Base-by-base conservation (phyloP, 2,797 vertebrate genomes). In the Melanotaenia pygmaea region DNA sequence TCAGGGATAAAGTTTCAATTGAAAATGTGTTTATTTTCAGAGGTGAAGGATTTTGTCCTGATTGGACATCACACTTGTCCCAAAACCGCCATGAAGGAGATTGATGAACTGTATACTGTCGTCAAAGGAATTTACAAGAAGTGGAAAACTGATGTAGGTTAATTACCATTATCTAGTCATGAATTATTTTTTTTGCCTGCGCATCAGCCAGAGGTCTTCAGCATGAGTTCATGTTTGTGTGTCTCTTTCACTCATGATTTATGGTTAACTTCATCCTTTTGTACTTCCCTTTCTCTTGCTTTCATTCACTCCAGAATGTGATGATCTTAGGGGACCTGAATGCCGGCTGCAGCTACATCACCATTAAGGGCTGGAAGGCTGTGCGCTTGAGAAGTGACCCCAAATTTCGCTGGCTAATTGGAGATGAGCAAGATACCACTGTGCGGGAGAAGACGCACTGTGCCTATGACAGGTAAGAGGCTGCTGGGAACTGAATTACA, bases 281-380 rank as follows among this genome's bases (percentile, higher is more conserved):
- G 2, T 34, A 73, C 59, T 74, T 53, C 60, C 61, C 7, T 57
- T 64, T 34, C 68, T 28, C 57, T 74, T 80, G 34, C 22, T 72
- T 57, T 69, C 34, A 5, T 47, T 67, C 59, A 3, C 51, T n/a
- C 26, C 70, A 96, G 96, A 95, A 94, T n/a, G 86, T 95, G 59
- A 93, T 96, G 77, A 92, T 96, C 59, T 81, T 96, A 20, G 95
- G 96, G 2, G 96, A 96, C 81, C 88, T 96, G 7, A 96, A 96
- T 5, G 96, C 96, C 0, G 95, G 76, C 67, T 96, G 96, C 77
- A 89, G 89, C 61, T 96, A 96, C 16, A 83, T 96, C 71, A 95
- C 95, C 24, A 76, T 86, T 14, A 94, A 92, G 58, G 94, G 94
- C 65, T 94, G 94, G 94, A 91, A 72, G 59, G 81, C 82, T 0